These are phyloP conservation scores for Macrostomum lignano DNA, from an alignment of 1,140 invertebrate species.

Conservation along the genomic window DNA sequence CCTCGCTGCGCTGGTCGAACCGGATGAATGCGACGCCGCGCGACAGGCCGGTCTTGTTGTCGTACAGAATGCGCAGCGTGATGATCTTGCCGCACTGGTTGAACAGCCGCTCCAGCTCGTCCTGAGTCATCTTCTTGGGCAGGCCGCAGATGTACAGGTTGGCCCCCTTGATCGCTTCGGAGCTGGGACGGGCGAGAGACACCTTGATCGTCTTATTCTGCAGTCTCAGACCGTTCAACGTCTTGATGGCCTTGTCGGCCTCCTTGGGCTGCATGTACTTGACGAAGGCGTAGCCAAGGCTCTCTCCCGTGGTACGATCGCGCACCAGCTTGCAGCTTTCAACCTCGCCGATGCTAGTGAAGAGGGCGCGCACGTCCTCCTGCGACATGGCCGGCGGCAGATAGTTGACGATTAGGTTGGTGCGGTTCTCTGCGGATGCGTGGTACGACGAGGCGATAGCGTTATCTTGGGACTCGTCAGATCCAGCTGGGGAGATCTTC, in stretches of 20 bases:
- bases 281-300: slow-evolving; percentile 79
- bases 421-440: slow-evolving; percentile 2
- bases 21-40: slow-evolving; percentile 88
- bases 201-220: slow-evolving; percentile 7
- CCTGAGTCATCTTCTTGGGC: slow-evolving; percentile 4
- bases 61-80: slow-evolving; percentile 5
- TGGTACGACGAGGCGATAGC: too few species aligned
- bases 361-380: slow-evolving; percentile 72
- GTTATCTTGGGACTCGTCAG: too few species aligned
- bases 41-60: slow-evolving; percentile 36
- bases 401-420: slow-evolving; percentile 65
- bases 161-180: slow-evolving; percentile 5
- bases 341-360: slow-evolving; percentile 75
- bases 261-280: slow-evolving; percentile 78
- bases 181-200: slow-evolving; percentile 5
- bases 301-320: slow-evolving; percentile 47
- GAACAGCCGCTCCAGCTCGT: slow-evolving; percentile 6
- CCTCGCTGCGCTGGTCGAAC: slow-evolving; percentile 75
- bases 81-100: slow-evolving; percentile 6
- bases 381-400: slow-evolving; percentile 89
- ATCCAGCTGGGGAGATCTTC: too few species aligned
- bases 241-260: slow-evolving; percentile 75
- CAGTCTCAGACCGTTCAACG: slow-evolving; percentile 63
- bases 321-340: slow-evolving; percentile 84
- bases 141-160: slow-evolving; percentile 8